Percentiles rank a stretch among this genome's conserved stretches.
Evolutionary conservation across 2,113 vertebrate species (phyloP).

Genomic region (Dipodomys spectabilis): DNA sequence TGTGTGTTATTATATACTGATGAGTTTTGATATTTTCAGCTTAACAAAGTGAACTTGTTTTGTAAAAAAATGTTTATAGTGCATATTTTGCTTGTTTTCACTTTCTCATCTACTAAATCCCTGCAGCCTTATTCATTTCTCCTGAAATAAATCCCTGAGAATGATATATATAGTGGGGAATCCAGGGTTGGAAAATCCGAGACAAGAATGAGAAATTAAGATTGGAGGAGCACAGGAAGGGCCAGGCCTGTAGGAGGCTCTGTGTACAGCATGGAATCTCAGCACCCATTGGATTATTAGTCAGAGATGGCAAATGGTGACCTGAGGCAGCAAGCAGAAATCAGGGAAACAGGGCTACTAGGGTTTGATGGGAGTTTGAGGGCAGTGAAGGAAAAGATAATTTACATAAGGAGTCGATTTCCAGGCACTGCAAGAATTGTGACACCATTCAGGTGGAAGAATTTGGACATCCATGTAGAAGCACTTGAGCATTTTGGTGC

Average conservation of each 20-base stretch:
- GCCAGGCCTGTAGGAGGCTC: neutral
- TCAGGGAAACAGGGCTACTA: neutral
- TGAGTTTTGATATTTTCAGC: slow-evolving; percentile 39
- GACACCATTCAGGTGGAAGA: neutral
- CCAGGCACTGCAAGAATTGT: neutral
- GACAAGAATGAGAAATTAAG: neutral
- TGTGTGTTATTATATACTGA: neutral
- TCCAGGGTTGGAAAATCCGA: neutral
- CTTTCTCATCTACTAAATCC: neutral
- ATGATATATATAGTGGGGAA: neutral
- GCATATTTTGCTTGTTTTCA: slow-evolving; percentile 8
- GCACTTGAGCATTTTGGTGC: neutral
- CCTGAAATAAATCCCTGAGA: neutral
- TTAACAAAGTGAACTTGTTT: neutral
- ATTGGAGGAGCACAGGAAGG: neutral
- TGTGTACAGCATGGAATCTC: rapidly evolving
- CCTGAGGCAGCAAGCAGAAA: neutral
- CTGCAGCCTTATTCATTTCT: neutral
- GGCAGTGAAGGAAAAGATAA: neutral
- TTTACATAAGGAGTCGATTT: neutral
- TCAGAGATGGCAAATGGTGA: neutral
- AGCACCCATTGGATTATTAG: neutral
- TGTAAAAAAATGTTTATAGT: slow-evolving; percentile 36
- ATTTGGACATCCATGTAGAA: neutral
- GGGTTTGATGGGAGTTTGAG: neutral